Base-by-base conservation (phyloP, 2,113 vertebrate genomes). In the Megalops atlanticus region DNA sequence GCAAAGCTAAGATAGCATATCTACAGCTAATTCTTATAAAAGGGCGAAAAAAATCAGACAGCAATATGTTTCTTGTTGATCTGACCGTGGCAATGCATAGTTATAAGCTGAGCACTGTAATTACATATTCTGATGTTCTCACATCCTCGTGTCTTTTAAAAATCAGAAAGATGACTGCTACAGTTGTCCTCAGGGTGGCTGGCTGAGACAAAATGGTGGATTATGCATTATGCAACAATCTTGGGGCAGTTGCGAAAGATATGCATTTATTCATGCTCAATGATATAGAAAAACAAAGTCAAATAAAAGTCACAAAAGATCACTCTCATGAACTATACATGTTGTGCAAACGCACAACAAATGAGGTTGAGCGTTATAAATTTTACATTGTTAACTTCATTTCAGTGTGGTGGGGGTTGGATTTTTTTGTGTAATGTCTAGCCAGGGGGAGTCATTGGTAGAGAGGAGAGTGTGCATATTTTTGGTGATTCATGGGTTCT, bases 201-300 rank as follows among this genome's bases (percentile, higher is more conserved):
- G 73, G 16, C 58, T 31, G n/a, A 31, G 58, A 64, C 2, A 64
- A 64, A 64, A 64, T 64, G 35, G 16, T 43, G 39, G n/a, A 71
- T 16, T 38, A 71, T 38, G 69, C 69, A 71, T 71, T 71, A 71
- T 71, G 35, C 69, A 71, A 71, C 1, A 27, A 15, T 71, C 69
- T 71, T 31, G 73, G 18, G 45, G 27, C 41, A 21, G 18, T 52
- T 35, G 31, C 21, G 16, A 52, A 24, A 58, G 21, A 16, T 47
- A 58, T 35, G 73, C n/a, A 21, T 45, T 24, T 74, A 43, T 74
- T 27, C 24, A 43, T 74, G 73, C 8, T 74, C 40, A 43, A 15
- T 74, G 6, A 12, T 15, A 43, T 45, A 45, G 39, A 43, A 45
- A 31, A 14, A 40, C 39, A 6, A 27, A 39, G 40, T 64, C 5